These are phyloP conservation scores for Sciaenops ocellatus DNA, from an alignment of 2,797 vertebrate species.

Conservation along the genomic window DNA sequence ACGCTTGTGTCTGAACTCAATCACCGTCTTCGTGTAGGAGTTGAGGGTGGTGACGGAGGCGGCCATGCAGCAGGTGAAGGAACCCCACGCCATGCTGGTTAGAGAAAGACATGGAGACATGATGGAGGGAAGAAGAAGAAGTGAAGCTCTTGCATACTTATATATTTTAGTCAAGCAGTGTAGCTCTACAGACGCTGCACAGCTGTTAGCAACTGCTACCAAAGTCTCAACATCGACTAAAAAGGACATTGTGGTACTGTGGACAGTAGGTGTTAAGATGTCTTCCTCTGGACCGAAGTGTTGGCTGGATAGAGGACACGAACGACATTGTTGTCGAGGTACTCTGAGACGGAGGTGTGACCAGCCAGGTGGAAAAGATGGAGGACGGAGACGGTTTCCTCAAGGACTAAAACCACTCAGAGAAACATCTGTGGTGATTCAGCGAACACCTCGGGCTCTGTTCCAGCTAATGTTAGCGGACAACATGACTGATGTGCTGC, in stretches of 20 bases:
- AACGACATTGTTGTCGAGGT: neutral
- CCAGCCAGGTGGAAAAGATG: neutral
- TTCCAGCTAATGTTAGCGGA: conserved; percentile 24
- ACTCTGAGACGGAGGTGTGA: neutral
- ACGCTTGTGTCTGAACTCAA: conserved; percentile 96
- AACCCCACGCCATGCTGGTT: conserved; percentile 94
- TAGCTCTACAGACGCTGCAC: too few species aligned
- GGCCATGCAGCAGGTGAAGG: conserved; percentile 98
- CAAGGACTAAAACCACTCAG: conserved; percentile 46
- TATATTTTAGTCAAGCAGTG: neutral
- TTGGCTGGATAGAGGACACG: neutral
- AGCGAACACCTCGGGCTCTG: neutral
- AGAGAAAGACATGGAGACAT: neutral
- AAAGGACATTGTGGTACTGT: too few species aligned
- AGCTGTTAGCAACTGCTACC: too few species aligned
- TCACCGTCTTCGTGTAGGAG: conserved; percentile 98
- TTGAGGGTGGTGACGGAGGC: conserved; percentile 98
- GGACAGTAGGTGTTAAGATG: neutral
- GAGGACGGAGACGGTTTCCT: neutral
- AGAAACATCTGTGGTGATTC: conserved; percentile 26
- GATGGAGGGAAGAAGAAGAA: neutral
- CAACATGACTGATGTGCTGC: conserved; percentile 8
- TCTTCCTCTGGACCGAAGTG: neutral
- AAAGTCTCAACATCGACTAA: too few species aligned
- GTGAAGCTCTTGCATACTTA: neutral